A percentile compares a stretch with the other conserved stretches of the same genome.
phyloP scores from a whole-genome alignment of 1,140 invertebrate genomes.

The Ylistrum balloti region DNA sequence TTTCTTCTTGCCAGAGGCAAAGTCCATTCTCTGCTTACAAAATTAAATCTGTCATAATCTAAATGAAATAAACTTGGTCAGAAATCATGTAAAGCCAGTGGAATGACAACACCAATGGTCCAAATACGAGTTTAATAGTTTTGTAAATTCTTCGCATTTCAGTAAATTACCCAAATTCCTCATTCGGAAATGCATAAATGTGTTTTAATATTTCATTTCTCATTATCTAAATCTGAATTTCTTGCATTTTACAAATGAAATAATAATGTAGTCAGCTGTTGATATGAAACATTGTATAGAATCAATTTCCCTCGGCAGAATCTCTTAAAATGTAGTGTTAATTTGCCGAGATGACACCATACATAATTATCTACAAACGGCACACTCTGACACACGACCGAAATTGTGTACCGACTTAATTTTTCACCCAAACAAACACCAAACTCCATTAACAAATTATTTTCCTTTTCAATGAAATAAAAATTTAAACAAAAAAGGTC shows the following conservation, averaged over 20 bases:
- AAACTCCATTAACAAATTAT: conserved; percentile 31
- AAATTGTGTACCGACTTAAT: conserved; percentile 34
- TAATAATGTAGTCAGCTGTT: conserved; percentile 24
- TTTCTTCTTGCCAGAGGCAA: not conserved
- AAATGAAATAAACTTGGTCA: conserved; percentile 8
- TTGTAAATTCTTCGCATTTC: not conserved
- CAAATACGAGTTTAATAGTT: conserved; percentile 33
- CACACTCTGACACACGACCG: conserved; percentile 6
- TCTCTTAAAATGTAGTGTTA: conserved; percentile 14
- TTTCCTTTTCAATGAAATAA: not conserved
- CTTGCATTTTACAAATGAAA: conserved; percentile 35
- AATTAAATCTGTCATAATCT: conserved; percentile 30
- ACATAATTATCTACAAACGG: conserved; percentile 27
- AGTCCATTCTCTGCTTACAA: not conserved
- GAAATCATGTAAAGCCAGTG: not conserved
- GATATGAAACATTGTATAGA: not conserved
- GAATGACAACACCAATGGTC: conserved; percentile 14
- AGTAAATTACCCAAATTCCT: conserved; percentile 26
- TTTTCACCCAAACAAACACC: conserved; percentile 12
- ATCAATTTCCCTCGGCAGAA: conserved; percentile 19
- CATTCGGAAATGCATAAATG: conserved; percentile 33
- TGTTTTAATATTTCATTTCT: conserved; percentile 40
- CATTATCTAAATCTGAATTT: conserved; percentile 30
- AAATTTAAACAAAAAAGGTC: conserved; percentile 16
- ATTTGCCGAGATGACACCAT: not conserved